These are phyloP conservation scores for Sanderia malayensis DNA, from an alignment of 30 jellyfish, hydroid and myxozoan species.

Conservation along the genomic window DNA sequence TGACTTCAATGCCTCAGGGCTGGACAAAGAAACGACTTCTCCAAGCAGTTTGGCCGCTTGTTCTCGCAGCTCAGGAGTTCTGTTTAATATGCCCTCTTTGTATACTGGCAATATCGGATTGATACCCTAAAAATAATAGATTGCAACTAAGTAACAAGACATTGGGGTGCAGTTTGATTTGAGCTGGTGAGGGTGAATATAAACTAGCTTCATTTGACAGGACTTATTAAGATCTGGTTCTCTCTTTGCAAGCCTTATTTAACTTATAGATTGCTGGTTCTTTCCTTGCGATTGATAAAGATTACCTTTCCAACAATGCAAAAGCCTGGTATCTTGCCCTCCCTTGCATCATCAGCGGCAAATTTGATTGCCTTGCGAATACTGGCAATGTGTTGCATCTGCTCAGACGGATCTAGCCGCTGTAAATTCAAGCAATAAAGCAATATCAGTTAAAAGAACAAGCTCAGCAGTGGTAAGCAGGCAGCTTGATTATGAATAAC, in stretches of 20 bases:
- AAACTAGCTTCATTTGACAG: too few relatives aligned
- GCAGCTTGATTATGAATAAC: too few relatives aligned
- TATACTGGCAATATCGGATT: constrained; percentile 84
- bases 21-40: constrained; percentile 80
- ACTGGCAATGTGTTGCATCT: constrained; percentile 77
- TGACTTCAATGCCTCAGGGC: constrained; percentile 92
- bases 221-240: too few relatives aligned
- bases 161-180: too few relatives aligned
- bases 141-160: too few relatives aligned
- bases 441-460: too few relatives aligned
- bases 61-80: constrained; percentile 90
- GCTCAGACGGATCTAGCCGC: constrained; percentile 97
- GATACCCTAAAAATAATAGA: constrained; percentile 68
- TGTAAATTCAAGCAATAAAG: constrained; percentile 1
- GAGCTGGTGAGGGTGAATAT: too few relatives aligned
- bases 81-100: constrained; percentile 90
- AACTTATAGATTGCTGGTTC: too few relatives aligned
- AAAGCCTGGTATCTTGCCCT: constrained; percentile 85
- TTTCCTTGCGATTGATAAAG: too few relatives aligned
- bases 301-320: constrained; percentile 75
- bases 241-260: too few relatives aligned
- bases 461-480: too few relatives aligned
- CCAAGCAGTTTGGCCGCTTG: constrained; percentile 85
- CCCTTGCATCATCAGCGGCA: constrained; percentile 78
- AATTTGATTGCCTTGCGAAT: constrained; percentile 75